A percentile compares a stretch with the other conserved stretches of the same genome.
Conservation (phyloP, 2,113 vertebrate genomes). For the Callospermophilus lateralis region DNA sequence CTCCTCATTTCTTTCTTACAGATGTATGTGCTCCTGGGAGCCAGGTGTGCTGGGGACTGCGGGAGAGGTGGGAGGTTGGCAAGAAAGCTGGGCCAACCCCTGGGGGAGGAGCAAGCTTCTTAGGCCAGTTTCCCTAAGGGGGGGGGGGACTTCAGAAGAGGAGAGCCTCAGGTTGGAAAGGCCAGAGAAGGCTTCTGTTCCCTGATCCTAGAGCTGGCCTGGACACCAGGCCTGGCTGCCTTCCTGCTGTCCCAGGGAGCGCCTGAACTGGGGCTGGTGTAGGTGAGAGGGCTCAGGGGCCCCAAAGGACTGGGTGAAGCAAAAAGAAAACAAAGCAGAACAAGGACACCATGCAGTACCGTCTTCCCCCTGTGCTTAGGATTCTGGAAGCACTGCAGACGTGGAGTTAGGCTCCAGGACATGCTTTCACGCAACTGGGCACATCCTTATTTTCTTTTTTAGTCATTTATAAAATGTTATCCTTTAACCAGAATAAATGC, state of each 20-base stretch:
- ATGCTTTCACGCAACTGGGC: background rate
- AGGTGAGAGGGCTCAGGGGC: accelerated
- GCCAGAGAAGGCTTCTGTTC: too few species aligned
- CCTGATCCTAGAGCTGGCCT: too few species aligned
- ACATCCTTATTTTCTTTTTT: background rate
- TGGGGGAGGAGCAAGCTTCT: too few species aligned
- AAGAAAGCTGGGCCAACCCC: accelerated
- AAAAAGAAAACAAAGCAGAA: background rate
- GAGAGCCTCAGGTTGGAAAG: too few species aligned
- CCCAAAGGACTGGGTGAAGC: accelerated
- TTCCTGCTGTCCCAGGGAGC: accelerated
- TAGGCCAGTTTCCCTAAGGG: too few species aligned
- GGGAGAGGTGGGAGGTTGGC: too few species aligned
- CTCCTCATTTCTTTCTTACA: too few species aligned
- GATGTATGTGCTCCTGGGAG: too few species aligned
- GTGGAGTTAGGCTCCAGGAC: background rate
- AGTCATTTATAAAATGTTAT: background rate
- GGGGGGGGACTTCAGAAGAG: too few species aligned
- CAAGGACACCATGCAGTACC: accelerated
- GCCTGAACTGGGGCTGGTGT: too few species aligned
- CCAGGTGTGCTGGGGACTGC: too few species aligned
- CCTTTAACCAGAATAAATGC: background rate
- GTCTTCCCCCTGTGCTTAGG: background rate
- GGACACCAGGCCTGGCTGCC: too few species aligned
- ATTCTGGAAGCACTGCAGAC: background rate